Evolutionary conservation across 2,888 invertebrate species (phyloP), one percentile per base, ranked within the genome.

Genomic region (Trissonchulus latispiculum): DNA sequence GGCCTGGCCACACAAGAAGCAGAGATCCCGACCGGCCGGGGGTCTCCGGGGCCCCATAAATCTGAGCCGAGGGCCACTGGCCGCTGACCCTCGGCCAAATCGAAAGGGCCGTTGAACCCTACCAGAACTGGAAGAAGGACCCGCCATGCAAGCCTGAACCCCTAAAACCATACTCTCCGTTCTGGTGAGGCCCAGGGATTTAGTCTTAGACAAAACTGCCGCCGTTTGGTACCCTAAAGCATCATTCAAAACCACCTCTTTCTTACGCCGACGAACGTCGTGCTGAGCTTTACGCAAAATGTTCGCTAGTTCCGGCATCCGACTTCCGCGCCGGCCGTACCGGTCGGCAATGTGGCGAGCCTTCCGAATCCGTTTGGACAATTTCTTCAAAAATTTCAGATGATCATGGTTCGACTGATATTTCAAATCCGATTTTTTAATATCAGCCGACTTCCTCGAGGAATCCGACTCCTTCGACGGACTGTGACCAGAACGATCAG

Each of bases 381-480:
- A 15, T 29, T 64, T 64, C 33, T n/a, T 3, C 29, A 64, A 15
- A n/a, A 64, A 33, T 29, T 33, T 64, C 31, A 64, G 28, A 31
- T 33, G 64, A 15, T 64, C 64, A 33, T 31, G 33, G 29, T 64
- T 64, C 8, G 28, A 64, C 15, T 3, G 28, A 64, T 64, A 64
- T 33, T n/a, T 64, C 28, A 64, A n/a, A n/a, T 64, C 64, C 28
- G 64, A 64, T 15, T 64, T 93, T 91, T 3, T n/a, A n/a, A n/a
- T n/a, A n/a, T n/a, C n/a, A n/a, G n/a, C n/a, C n/a, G n/a, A n/a
- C n/a, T n/a, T n/a, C n/a, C n/a, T n/a, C n/a, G n/a, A n/a, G n/a
- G n/a, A n/a, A n/a, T n/a, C n/a, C n/a, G n/a, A n/a, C n/a, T n/a
- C n/a, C n/a, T n/a, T n/a, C n/a, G n/a, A n/a, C n/a, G n/a, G n/a